Evolutionary conservation across 1,140 invertebrate species (phyloP), one percentile per base, ranked within the genome.

Genomic region (Drosophila yakuba): DNA sequence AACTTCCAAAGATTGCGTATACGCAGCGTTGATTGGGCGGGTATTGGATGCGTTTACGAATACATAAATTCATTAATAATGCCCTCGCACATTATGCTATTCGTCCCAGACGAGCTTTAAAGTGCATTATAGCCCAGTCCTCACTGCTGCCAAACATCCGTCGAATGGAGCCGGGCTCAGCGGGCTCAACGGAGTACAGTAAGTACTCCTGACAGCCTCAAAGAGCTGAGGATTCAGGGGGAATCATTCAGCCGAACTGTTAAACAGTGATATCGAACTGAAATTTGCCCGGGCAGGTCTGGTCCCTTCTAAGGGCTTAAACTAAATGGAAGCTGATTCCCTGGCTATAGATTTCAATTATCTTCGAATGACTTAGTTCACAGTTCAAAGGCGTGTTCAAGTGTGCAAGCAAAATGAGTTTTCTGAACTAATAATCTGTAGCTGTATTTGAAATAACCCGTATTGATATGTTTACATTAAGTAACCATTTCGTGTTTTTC

Each of bases 21-120:
- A 35, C 32, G 38, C 45, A 43, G 41, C 59, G 38, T 23, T 47
- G 62, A 55, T 67, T 68, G 63, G 41, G 28, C n/a, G 41, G 10
- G 36, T 8, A 20, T 67, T 57, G 66, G 52, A 58, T 39, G 74
- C 54, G 69, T 78, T 82, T 86, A 48, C 61, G 71, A 57, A 76
- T 83, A 58, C 67, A 81, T 81, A 86, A 86, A 85, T 82, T 67
- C 78, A 85, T 85, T 82, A 82, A 88, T 81, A 74, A 82, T 78
- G 68, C 83, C 47, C 52, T 81, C 64, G 57, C 78, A 66, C 81
- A 84, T 84, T 71, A 75, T 47, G 60, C 32, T 41, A 20, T 12
- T 38, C 32, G 45, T 75, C 73, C 72, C 73, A 51, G 82, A 64
- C 52, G 81, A 63, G 80, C 80, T 71, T 62, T 84, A 69, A 83